Conservation (phyloP, 2,888 invertebrate species). For the Unio pictorum region DNA sequence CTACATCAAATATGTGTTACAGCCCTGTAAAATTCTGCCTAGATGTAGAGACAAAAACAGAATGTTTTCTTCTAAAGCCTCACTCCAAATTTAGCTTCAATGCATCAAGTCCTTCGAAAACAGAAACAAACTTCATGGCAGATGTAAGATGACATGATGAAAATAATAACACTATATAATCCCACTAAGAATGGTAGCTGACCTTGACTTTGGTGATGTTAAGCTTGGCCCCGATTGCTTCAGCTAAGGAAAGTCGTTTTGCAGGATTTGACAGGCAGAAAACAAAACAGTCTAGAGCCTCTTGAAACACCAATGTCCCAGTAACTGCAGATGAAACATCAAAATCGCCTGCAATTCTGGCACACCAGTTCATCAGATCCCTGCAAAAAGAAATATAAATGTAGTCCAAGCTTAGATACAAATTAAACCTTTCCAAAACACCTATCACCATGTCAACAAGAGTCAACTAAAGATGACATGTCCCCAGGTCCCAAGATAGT, state of each 20-base stretch:
- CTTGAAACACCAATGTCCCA: constrained; percentile 76
- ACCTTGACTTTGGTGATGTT: constrained; percentile 77
- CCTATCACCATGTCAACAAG: no score
- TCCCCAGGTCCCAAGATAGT: no score
- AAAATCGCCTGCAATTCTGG: constrained; percentile 82
- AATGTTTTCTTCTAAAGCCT: no score
- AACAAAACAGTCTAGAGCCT: constrained; percentile 93
- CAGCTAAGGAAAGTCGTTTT: constrained; percentile 72
- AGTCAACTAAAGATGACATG: no score
- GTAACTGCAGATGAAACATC: constrained; percentile 75
- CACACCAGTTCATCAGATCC: constrained; percentile 94
- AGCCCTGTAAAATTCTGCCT: no score
- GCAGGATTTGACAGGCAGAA: constrained; percentile 81
- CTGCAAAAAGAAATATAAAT: constrained; percentile 69
- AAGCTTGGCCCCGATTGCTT: constrained; percentile 83
- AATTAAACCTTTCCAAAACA: background rate
- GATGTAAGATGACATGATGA: no score
- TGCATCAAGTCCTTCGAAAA: background rate
- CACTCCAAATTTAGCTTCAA: no score
- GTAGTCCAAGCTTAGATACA: background rate
- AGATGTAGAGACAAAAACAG: no score
- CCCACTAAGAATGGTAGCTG: constrained; percentile 7
- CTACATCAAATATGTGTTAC: no score
- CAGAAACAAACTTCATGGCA: background rate
- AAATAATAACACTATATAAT: no score